Evolutionary conservation across 2,797 vertebrate genomes (phyloP), one percentile per base, ranked within the genome.

Genomic region (Notolepis coatsorum): DNA sequence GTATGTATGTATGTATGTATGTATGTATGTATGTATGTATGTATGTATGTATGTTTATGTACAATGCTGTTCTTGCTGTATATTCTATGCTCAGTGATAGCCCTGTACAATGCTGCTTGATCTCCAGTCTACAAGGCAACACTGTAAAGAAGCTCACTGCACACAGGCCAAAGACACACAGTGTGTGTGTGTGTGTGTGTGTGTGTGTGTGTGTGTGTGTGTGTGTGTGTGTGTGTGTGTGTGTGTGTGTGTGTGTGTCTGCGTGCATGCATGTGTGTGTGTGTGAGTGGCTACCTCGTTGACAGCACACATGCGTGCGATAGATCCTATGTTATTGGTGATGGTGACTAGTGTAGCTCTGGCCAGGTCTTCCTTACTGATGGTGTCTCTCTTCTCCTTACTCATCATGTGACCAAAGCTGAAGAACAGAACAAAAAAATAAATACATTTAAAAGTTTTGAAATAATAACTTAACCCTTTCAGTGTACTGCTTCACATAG

Each of bases 31-130:
- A 9, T 8, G n/a, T 18, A 10, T 59, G 9, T n/a, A 9, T 33
- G 58, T 57, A 31, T 42, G 39, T 42, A 17, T 20, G 39, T 42
- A 17, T 42, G 39, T 20, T 15, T 20, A 17, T 24, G 37, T 17
- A 7, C 12, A 9, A 5, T 8, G 13, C 10, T 59, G 9, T n/a
- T 33, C 58, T 57, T 31, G 45, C 56, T 73, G 84, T 82, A 20
- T 20, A 23, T 53, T 93, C 94, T 93, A 90, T 61, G 81, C 86
- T 94, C 95, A 95, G 92, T 96, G 94, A 95, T 95, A 96, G 95
- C 95, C 95, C 94, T 96, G 95, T 96, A 96, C 95, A 96, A 96
- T 96, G 95, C 95, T 96, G 95, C 95, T 96, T 96, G 95, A 96
- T 95, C 94, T 95, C 94, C 94, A 95, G 92, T 92, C 92, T 91